Evolutionary conservation across 2,113 vertebrate genomes (phyloP).

Genomic region (Stigmatopora nigra): DNA sequence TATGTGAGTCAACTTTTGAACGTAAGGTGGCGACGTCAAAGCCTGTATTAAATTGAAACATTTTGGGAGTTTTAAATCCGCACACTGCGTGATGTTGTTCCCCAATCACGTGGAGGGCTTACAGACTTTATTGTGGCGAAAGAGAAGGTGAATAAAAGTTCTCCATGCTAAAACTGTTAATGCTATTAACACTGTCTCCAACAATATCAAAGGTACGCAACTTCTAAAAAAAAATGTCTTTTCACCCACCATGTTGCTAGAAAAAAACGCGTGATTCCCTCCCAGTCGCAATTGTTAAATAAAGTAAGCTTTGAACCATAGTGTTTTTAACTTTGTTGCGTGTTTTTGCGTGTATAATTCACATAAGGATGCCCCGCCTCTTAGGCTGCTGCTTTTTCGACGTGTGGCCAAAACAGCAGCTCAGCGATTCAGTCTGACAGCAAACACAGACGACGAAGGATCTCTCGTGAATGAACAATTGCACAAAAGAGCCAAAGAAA

Average conservation of each 20-base stretch:
- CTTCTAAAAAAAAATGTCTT: neutral
- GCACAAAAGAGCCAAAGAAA: neutral
- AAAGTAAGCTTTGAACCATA: neutral
- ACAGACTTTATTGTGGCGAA: neutral
- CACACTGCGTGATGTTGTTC: neutral
- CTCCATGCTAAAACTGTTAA: neutral
- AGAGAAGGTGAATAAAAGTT: neutral
- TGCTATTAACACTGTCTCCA: too few species aligned
- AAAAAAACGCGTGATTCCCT: neutral
- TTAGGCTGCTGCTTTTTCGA: slow-evolving; percentile 16
- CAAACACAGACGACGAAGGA: slow-evolving; percentile 28
- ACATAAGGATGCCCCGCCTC: slow-evolving; percentile 47
- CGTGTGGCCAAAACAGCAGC: slow-evolving; percentile 33
- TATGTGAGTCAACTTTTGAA: slow-evolving; percentile 1
- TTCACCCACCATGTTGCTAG: neutral
- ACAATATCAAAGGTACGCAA: too few species aligned
- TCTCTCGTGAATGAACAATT: slow-evolving; percentile 29
- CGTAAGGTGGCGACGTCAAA: slow-evolving; percentile 40
- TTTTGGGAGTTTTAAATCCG: slow-evolving; percentile 22
- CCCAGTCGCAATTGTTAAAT: neutral
- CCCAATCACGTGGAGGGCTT: neutral
- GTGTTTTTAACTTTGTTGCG: neutral
- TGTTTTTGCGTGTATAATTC: slow-evolving; percentile 8
- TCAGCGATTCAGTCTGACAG: slow-evolving; percentile 40
- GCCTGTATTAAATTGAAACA: slow-evolving; percentile 4